phyloP scores from a whole-genome alignment of 2,113 vertebrate species.

The Megaleporinus macrocephalus region DNA sequence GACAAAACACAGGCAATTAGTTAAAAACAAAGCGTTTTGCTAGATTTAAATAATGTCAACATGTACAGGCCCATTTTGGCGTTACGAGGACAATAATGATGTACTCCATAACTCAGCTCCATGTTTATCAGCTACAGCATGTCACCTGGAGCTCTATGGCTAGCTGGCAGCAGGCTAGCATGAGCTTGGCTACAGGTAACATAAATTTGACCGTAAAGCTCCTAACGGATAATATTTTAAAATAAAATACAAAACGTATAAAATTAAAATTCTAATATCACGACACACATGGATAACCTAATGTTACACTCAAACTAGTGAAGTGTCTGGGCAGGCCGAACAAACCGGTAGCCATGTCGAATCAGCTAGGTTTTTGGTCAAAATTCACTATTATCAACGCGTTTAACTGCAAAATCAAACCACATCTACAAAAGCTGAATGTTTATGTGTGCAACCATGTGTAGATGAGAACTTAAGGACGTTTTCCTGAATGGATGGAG shows the following conservation, averaged over 20 bases:
- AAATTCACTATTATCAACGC: neutral
- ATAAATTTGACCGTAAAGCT: neutral
- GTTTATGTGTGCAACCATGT: too few species aligned
- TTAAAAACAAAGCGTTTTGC: too few species aligned
- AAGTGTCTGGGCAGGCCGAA: neutral
- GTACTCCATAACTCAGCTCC: too few species aligned
- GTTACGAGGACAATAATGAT: too few species aligned
- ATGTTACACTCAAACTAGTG: neutral
- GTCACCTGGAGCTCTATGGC: neutral
- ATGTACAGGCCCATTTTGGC: too few species aligned
- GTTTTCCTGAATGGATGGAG: constrained; percentile 11
- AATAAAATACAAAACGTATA: neutral
- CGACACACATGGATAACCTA: too few species aligned
- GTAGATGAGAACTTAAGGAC: accelerated
- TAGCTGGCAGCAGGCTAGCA: neutral
- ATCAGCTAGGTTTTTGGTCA: neutral
- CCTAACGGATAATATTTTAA: too few species aligned
- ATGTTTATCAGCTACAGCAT: too few species aligned
- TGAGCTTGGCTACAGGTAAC: neutral
- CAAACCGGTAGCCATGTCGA: neutral
- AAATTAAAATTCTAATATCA: neutral
- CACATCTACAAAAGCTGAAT: neutral
- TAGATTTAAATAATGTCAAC: too few species aligned
- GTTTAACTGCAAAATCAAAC: neutral
- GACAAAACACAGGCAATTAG: neutral